A percentile compares a stretch with the other conserved stretches of the same genome.
These are phyloP conservation scores for Pocillopora grandis DNA, from an alignment of 92 coral and sea anemone species.

Conservation along the genomic window DNA sequence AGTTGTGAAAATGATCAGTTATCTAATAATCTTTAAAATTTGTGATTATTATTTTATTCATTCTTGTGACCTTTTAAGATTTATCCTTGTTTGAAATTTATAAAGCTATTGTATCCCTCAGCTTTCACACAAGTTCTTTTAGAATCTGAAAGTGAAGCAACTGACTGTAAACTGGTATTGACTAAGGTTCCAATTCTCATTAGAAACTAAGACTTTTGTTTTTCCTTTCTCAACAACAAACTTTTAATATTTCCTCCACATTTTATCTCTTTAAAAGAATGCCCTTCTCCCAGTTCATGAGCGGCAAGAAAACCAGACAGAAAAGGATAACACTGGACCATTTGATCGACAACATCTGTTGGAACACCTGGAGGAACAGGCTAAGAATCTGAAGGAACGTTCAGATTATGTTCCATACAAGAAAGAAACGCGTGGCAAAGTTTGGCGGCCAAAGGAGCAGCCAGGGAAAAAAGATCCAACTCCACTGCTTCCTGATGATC, in stretches of 20 bases:
- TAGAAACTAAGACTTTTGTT: too few species aligned
- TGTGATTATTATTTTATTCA: too few species aligned
- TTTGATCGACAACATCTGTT: slow-evolving; percentile 75
- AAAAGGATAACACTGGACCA: slow-evolving; percentile 76
- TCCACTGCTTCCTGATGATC: slow-evolving; percentile 87
- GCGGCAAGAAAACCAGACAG: slow-evolving; percentile 84
- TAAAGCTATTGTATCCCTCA: too few species aligned
- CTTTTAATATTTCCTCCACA: not conserved
- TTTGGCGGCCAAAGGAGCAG: slow-evolving; percentile 56
- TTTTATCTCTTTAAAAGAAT: slow-evolving; percentile 57
- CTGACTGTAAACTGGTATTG: too few species aligned
- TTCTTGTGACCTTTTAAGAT: too few species aligned
- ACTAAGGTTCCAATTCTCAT: not conserved
- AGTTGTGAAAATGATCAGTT: too few species aligned
- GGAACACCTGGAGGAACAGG: slow-evolving; percentile 87
- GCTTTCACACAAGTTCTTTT: too few species aligned
- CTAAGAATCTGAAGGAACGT: slow-evolving; percentile 75
- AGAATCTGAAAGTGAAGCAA: too few species aligned
- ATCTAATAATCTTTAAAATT: too few species aligned
- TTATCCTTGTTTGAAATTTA: too few species aligned
- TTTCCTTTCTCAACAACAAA: too few species aligned
- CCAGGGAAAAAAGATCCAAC: slow-evolving; percentile 55
- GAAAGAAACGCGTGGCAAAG: slow-evolving; percentile 94
- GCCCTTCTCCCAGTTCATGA: slow-evolving; percentile 75
- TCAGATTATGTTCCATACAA: slow-evolving; percentile 88